Percentiles rank a stretch among this genome's conserved stretches.
Conservation (phyloP, 2,888 invertebrate genomes). For the Mythimna ferrago region DNA sequence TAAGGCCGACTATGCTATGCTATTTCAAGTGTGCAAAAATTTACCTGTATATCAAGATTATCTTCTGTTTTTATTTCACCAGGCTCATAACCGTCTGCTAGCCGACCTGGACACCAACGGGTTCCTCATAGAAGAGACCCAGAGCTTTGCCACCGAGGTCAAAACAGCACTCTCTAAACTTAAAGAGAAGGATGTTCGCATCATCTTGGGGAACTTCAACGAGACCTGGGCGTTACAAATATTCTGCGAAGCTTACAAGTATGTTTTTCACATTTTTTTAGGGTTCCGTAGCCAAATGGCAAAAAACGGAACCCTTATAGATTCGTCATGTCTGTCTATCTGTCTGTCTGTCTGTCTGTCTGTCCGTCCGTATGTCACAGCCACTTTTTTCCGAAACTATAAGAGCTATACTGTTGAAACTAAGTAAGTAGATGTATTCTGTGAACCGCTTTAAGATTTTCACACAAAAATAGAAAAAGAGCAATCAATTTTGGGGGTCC, state of each 20-base stretch:
- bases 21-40: neutral
- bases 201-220: constrained; percentile 99
- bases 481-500: no score
- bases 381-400: no score
- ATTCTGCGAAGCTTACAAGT: constrained; percentile 96
- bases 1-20: no score
- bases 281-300: no score
- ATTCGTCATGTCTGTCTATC: no score
- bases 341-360: no score
- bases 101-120: constrained; percentile 95
- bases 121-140: constrained; percentile 96
- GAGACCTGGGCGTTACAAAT: constrained; percentile 97
- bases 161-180: constrained; percentile 94
- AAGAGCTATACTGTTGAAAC: no score
- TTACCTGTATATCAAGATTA: neutral
- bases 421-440: no score
- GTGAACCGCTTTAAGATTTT: no score
- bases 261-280: constrained; percentile 51
- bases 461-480: no score
- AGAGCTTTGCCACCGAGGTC: constrained; percentile 98
- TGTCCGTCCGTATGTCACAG: no score
- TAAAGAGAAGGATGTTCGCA: constrained; percentile 97
- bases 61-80: neutral
- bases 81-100: constrained; percentile 97
- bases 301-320: no score